phyloP scores from a whole-genome alignment of 2,113 vertebrate genomes.

The Cyprinodon tularosa region DNA sequence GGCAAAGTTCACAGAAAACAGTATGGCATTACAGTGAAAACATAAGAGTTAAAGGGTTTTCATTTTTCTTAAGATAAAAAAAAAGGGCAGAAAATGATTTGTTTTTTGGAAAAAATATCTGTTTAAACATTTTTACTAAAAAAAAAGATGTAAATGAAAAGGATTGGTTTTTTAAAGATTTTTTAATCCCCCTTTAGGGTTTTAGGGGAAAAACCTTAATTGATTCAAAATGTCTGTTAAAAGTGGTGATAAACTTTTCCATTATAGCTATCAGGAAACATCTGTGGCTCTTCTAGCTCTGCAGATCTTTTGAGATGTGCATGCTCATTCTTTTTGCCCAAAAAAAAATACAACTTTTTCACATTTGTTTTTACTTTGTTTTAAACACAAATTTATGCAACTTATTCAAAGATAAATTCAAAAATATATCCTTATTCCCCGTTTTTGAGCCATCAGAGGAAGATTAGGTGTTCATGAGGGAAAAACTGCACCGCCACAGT shows the following conservation, averaged over 20 bases:
- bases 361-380: too few species aligned
- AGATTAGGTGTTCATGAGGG: neutral
- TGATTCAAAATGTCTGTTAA: neutral
- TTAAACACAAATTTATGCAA: neutral
- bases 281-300: neutral
- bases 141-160: neutral
- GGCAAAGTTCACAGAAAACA: constrained; percentile 37
- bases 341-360: too few species aligned
- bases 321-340: neutral
- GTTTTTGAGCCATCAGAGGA: neutral
- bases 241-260: neutral
- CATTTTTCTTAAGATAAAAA: neutral
- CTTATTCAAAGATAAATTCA: neutral
- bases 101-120: neutral
- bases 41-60: neutral
- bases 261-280: neutral
- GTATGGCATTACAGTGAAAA: neutral
- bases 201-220: neutral
- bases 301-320: neutral
- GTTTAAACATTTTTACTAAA: neutral
- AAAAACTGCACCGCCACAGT: neutral
- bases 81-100: neutral
- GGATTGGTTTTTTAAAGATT: neutral
- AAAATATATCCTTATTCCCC: neutral
- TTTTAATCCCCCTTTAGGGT: neutral